Conservation (phyloP, 2,113 vertebrate species). For the Ancistrus triradiatus region DNA sequence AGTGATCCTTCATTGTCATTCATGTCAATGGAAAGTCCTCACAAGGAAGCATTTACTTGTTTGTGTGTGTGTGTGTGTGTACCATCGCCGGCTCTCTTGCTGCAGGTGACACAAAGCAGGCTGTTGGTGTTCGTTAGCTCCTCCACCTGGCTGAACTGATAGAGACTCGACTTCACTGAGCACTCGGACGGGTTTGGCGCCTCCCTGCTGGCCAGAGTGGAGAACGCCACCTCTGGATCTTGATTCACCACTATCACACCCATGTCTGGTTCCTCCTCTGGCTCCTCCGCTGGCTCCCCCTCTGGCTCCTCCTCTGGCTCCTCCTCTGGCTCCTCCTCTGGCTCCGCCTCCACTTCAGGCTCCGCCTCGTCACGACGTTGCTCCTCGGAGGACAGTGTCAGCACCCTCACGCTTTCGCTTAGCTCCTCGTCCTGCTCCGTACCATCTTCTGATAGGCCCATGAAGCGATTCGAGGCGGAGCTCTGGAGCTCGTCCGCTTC, state of each 20-base stretch:
- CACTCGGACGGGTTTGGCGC: conserved; percentile 70
- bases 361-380: neutral
- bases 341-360: conserved; percentile 44
- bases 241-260: conserved; percentile 72
- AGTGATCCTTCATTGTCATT: no score
- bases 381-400: neutral
- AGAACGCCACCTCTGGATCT: conserved; percentile 83
- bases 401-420: neutral
- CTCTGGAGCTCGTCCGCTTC: conserved; percentile 1
- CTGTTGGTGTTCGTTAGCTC: conserved; percentile 84
- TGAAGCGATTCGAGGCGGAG: neutral
- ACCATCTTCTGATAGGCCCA: neutral
- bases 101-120: conserved; percentile 86
- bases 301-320: conserved; percentile 51
- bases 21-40: no score
- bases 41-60: no score
- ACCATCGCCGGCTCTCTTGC: conserved; percentile 61
- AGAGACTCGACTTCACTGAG: conserved; percentile 82
- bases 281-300: conserved; percentile 42
- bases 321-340: conserved; percentile 53
- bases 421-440: neutral
- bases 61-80: neutral
- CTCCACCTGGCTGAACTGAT: conserved; percentile 89
- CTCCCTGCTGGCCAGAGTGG: conserved; percentile 74
- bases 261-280: conserved; percentile 22